Evolutionary conservation across 2,888 invertebrate species (phyloP), one percentile per base, ranked within the genome.

Genomic region (Stenurella melanura): DNA sequence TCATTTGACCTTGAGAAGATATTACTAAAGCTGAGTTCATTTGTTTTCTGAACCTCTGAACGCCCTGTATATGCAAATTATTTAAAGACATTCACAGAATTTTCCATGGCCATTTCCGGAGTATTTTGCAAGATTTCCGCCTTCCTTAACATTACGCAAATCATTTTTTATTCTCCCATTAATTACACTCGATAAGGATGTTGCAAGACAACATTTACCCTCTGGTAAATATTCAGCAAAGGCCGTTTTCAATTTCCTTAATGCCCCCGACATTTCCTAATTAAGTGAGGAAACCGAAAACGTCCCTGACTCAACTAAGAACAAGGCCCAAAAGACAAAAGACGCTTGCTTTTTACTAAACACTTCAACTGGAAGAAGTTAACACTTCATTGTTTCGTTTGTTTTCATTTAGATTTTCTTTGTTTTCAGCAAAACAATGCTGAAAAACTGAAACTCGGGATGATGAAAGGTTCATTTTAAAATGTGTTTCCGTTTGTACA

Each of bases 341-440:
- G 82, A 71, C 81, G 75, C 74, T 75, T 54, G 38, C 79, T 86
- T 86, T 85, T 85, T 83, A 80, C 82, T 83, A 83, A 86, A 85
- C 83, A 84, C 84, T 83, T 83, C 85, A 85, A 86, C 85, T 86
- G 87, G 88, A 88, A 88, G 85, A 85, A 87, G 84, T 87, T 87
- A 86, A 86, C 87, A 85, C 84, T 82, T 83, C 83, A 83, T 86
- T 87, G 86, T 87, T 84, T 82, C 79, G 78, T 80, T 81, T 81
- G 80, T 78, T 79, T 79, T 76, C 70, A 71, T 79, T 73, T 42
- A 70, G 74, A 67, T 78, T 80, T 78, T 74, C 78, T 82, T 79
- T 80, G 83, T 81, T 80, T 81, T 75, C 70, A 73, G 75, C 54
- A 56, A 64, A 77, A 80, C 75, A 78, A 79, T 70, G 76, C 58